Evolutionary conservation across 2,888 invertebrate species (phyloP), one percentile per base, ranked within the genome.

Genomic region (Parapristionchus giblindavisi): DNA sequence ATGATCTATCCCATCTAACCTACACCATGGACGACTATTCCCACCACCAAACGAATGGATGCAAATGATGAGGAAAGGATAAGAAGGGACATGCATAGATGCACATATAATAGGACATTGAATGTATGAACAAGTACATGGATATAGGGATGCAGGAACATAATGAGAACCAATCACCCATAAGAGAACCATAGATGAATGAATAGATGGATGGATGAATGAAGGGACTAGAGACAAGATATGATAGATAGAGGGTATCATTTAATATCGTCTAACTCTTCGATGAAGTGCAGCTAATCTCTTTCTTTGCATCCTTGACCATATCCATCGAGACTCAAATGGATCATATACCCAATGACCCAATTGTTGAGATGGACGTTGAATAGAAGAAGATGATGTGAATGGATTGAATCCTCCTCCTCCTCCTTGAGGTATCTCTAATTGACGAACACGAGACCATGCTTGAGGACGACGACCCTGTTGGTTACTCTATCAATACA

Each of bases 391-490:
- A n/a, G n/a, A n/a, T n/a, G n/a, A n/a, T n/a, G n/a, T n/a, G n/a
- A n/a, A n/a, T n/a, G 11, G 66, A 27, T 11, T 21, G 27, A 32
- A 27, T 63, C 40, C 38, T 21, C 38, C 68, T 11, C 61, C 34
- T n/a, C 40, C 32, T 5, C 32, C 51, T 4, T 29, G 38, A 8
- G 83, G 81, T 36, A 83, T 81, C 43, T 79, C 80, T 77, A 83
- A 77, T 75, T 83, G 83, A 43, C 83, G 83, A 56, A 82, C 81
- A 48, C 83, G 80, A 43, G 80, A 80, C 77, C 80, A 82, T 48
- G 83, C 83, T 56, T 78, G 77, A 51, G 81, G 83, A 32, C 83
- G 80, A 68, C 75, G 72, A n/a, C 27, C 51, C 71, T 54, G 71
- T n/a, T n/a, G n/a, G n/a, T n/a, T n/a, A n/a, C n/a, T n/a, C n/a